Evolutionary conservation across 2,113 vertebrate genomes (phyloP), one percentile per base, ranked within the genome.

Genomic region (Entelurus aequoreus): DNA sequence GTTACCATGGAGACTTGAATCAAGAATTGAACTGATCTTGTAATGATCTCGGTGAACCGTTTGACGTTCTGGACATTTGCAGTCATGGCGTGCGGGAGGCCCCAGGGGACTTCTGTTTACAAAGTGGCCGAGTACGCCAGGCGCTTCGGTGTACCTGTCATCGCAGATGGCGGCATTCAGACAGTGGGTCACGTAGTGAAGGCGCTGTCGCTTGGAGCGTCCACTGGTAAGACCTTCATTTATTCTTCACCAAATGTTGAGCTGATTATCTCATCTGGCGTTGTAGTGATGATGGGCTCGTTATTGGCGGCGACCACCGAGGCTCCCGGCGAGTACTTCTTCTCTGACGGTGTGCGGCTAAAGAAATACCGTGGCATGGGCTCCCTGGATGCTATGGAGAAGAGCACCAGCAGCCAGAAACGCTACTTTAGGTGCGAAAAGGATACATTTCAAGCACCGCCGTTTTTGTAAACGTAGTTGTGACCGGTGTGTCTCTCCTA

Each of bases 321-420:
- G 79, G 93, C 94, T 6, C 94, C 94, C 0, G 94, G 94, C 0
- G 94, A 97, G 83, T 97, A 97, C 80, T 97, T 94, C 87, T 97
- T 97, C 87, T 94, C 94, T 0, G 94, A 97, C 0, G 94, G 94
- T 0, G 94, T 97, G 59, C 86, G 94, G 72, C 92, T 97, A 65
- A 97, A 97, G 81, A 97, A 97, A 75, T 96, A 97, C 72, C 91
- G 94, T 0, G 94, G 94, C 1, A 97, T 97, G 94, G 94, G 94
- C 55, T 96, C 94, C 0, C 79, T 97, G 70, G 94, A 97, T 0
- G 94, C 94, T 40, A 96, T 97, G 94, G 94, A 96, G 87, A 95
- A 94, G 81, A 93, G 86, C 87, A 92, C 89, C 75, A 92, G 92
- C 86, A 96, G 94, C 82, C 94, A 97, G 87, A 95, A 95, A 51